These are phyloP conservation scores for Leucophenga maculata DNA, from an alignment of 2,888 invertebrate species.

Conservation along the genomic window DNA sequence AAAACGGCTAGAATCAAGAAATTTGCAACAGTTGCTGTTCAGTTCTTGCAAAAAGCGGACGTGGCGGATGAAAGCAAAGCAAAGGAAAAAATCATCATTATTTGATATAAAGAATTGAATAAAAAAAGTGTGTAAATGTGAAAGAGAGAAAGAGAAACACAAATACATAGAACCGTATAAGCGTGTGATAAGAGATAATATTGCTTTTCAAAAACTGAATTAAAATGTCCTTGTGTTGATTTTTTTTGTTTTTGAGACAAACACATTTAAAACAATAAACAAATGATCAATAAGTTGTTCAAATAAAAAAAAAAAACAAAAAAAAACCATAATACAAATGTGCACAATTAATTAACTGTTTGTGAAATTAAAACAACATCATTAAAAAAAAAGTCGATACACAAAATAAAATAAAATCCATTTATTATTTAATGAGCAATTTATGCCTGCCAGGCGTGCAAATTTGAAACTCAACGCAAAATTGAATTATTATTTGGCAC, in stretches of 20 bases:
- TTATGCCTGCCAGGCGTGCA: neutral
- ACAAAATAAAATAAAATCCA: neutral
- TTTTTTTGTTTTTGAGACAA: neutral
- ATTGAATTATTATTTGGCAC: constrained; percentile 4
- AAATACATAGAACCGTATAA: too few relatives aligned
- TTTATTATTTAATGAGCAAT: neutral
- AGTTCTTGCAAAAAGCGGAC: constrained; percentile 63
- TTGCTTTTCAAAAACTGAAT: neutral
- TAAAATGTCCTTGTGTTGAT: neutral
- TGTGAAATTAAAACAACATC: too few relatives aligned
- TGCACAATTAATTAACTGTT: too few relatives aligned
- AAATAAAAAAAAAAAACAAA: constrained; percentile 4
- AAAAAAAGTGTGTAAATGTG: constrained; percentile 18
- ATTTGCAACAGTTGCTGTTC: constrained; percentile 67
- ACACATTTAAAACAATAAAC: neutral
- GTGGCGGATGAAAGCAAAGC: constrained; percentile 37
- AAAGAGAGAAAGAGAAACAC: constrained; percentile 10
- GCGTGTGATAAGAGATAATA: constrained; percentile 14
- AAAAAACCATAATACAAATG: neutral
- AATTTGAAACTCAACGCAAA: constrained; percentile 7
- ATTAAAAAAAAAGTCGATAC: too few relatives aligned
- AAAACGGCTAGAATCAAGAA: too few relatives aligned
- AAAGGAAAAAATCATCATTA: neutral
- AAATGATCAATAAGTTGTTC: too few relatives aligned
- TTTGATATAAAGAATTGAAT: constrained; percentile 16